Conservation (phyloP, 2,888 invertebrate genomes). For the Ischnura elegans region DNA sequence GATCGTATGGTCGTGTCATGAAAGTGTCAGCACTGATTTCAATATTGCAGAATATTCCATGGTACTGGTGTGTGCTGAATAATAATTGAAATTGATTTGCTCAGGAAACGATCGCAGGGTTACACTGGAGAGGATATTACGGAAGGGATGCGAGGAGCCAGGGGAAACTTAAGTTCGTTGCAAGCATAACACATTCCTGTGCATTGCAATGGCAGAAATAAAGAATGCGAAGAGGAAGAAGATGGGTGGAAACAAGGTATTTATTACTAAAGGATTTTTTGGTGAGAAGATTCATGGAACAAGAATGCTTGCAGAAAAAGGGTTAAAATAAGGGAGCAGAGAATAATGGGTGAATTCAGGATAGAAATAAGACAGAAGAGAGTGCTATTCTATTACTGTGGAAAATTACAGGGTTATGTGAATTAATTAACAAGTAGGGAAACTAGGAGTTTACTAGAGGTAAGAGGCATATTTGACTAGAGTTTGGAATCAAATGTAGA, state of each 20-base stretch:
- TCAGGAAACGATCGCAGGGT: slow-evolving; percentile 62
- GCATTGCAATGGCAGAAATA: not conserved
- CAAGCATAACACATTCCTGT: not conserved
- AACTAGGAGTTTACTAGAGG: too few relatives aligned
- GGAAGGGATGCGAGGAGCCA: not conserved
- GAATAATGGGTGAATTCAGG: not conserved
- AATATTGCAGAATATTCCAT: slow-evolving; percentile 10
- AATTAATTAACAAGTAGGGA: too few relatives aligned
- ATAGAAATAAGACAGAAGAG: not conserved
- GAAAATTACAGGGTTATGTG: too few relatives aligned
- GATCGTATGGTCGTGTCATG: slow-evolving; percentile 38
- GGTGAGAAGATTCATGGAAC: not conserved
- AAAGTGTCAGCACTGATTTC: slow-evolving; percentile 29
- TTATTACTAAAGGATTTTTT: not conserved
- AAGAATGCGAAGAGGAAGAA: not conserved
- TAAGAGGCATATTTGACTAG: too few relatives aligned
- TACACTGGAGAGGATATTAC: not conserved
- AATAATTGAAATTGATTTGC: slow-evolving; percentile 12
- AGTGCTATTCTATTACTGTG: too few relatives aligned
- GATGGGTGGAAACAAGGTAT: not conserved
- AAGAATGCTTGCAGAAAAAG: too few relatives aligned
- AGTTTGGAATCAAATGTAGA: not conserved
- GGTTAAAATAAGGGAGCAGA: too few relatives aligned
- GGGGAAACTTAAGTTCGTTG: not conserved
- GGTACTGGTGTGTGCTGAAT: slow-evolving; percentile 22